A percentile compares a stretch with the other conserved stretches of the same genome.
These are phyloP conservation scores for Papilio protenor DNA, from an alignment of 2,888 invertebrate genomes.

Conservation along the genomic window DNA sequence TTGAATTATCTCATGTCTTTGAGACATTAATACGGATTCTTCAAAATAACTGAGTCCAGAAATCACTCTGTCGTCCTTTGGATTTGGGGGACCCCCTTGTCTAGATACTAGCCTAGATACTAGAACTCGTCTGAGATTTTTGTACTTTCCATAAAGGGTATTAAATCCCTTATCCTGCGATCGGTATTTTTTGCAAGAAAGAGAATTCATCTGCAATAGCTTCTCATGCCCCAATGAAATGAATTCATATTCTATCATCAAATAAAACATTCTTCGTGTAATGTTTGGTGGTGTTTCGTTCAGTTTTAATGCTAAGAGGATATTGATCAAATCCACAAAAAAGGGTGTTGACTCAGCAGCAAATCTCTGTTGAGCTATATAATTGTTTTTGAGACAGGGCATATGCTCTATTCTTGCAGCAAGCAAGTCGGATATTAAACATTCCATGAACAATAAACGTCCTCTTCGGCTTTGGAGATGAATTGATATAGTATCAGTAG, in stretches of 20 bases:
- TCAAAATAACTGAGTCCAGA: background rate
- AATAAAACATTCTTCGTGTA: background rate
- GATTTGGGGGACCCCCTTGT: background rate
- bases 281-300: background rate
- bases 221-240: background rate
- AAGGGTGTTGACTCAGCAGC: background rate
- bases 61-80: background rate
- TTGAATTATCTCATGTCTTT: background rate
- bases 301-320: background rate
- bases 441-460: background rate
- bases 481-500: background rate
- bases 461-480: background rate
- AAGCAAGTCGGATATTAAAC: background rate
- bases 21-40: background rate
- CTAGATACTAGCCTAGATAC: background rate
- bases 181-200: background rate
- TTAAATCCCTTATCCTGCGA: background rate
- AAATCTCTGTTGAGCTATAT: background rate
- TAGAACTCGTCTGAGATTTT: background rate
- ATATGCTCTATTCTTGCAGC: background rate
- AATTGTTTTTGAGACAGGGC: background rate
- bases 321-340: background rate
- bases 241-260: background rate
- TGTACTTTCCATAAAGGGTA: background rate
- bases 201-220: background rate